Evolutionary conservation across 2,797 vertebrate genomes (phyloP).

Genomic region (Oryzias sinensis): DNA sequence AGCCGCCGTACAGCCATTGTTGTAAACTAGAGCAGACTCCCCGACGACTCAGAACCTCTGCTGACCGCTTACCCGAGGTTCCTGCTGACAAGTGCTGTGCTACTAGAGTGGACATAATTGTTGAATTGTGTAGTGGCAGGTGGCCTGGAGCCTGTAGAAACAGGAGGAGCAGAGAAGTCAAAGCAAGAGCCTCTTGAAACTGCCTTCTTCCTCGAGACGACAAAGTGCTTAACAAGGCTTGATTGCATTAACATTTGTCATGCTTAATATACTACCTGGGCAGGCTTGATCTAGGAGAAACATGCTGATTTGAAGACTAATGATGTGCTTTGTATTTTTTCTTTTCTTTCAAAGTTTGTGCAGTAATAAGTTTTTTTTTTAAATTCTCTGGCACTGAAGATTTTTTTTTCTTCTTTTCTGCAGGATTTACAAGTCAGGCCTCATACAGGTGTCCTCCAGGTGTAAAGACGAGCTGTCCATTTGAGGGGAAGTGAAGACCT

Average conservation of each 20-base stretch:
- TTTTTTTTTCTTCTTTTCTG: slow-evolving; percentile 25
- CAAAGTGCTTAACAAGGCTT: slow-evolving; percentile 70
- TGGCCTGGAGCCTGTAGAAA: slow-evolving; percentile 54
- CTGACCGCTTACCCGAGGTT: slow-evolving; percentile 52
- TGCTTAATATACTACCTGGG: slow-evolving; percentile 63
- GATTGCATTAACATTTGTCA: slow-evolving; percentile 81
- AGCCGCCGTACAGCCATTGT: slow-evolving; percentile 28
- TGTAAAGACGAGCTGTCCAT: slow-evolving; percentile 52
- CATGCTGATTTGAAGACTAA: slow-evolving; percentile 70
- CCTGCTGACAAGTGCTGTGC: slow-evolving; percentile 64
- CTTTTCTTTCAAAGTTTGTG: slow-evolving; percentile 43
- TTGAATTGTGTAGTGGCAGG: slow-evolving; percentile 61
- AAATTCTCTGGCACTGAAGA: slow-evolving; percentile 33
- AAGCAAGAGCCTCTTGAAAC: slow-evolving; percentile 62
- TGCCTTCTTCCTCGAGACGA: slow-evolving; percentile 57
- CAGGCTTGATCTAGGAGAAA: slow-evolving; percentile 57
- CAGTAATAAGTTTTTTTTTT: slow-evolving; percentile 42
- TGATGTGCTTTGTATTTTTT: slow-evolving; percentile 51
- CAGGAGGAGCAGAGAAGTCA: slow-evolving; percentile 47
- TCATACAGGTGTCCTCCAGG: slow-evolving; percentile 54
- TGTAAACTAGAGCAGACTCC: slow-evolving; percentile 22
- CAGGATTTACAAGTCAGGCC: slow-evolving; percentile 25
- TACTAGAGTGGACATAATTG: slow-evolving; percentile 65
- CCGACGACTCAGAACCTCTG: slow-evolving; percentile 16
- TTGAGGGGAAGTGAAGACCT: slow-evolving; percentile 38